Percentiles rank a stretch among this genome's conserved stretches.
phyloP scores from a whole-genome alignment of 35 echinoderm and acorn worm species.

The Chiridota heheva region DNA sequence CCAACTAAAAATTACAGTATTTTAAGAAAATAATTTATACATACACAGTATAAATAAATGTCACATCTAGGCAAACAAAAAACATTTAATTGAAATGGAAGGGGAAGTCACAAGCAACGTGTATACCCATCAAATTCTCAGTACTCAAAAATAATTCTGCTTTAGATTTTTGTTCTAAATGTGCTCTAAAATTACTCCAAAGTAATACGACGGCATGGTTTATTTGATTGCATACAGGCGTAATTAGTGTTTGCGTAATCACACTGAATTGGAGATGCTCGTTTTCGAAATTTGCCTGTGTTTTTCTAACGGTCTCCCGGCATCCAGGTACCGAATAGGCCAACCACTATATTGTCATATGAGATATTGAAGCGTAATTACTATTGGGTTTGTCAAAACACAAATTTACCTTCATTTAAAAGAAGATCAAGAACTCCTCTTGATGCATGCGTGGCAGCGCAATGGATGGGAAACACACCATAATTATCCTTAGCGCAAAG shows the following conservation, averaged over 20 bases:
- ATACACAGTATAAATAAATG: not conserved
- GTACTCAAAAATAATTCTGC: too few species aligned
- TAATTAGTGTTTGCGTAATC: too few species aligned
- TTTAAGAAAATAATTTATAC: not conserved
- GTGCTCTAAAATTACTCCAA: too few species aligned
- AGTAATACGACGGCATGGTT: too few species aligned
- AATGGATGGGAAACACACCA: constrained; percentile 77
- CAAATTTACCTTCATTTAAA: constrained; percentile 56
- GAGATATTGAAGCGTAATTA: not conserved
- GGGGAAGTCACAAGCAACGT: too few species aligned
- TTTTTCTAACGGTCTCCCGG: not conserved
- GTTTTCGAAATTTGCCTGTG: too few species aligned
- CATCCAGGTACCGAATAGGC: not conserved
- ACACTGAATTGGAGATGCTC: too few species aligned
- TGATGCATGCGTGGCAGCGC: constrained; percentile 83
- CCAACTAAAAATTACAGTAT: not conserved
- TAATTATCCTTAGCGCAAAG: constrained; percentile 61
- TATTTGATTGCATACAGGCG: too few species aligned
- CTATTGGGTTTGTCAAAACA: not conserved
- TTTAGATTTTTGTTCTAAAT: too few species aligned
- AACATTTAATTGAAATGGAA: too few species aligned
- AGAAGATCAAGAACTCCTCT: constrained; percentile 68
- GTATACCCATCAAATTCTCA: too few species aligned
- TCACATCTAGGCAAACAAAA: too few species aligned
- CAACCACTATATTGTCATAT: not conserved